Evolutionary conservation across 2,888 invertebrate species (phyloP), one percentile per base, ranked within the genome.

Genomic region (Ceraclea dissimilis): DNA sequence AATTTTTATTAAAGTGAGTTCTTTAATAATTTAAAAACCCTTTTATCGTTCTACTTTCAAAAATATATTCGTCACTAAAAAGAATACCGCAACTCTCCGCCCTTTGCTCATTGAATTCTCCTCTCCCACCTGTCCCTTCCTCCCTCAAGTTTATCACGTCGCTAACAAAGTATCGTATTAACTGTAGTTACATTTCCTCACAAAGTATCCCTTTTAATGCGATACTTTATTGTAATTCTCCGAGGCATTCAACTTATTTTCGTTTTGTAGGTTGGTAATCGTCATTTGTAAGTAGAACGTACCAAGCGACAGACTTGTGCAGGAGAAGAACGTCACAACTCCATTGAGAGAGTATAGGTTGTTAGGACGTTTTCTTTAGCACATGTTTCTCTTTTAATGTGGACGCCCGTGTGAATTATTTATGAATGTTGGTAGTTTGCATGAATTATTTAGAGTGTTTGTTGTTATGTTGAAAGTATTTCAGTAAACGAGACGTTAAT

Each of bases 191-290:
- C n/a, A 16, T 39, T 39, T 39, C 39, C 13, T 8, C 13, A 39
- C n/a, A 16, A 39, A 16, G 16, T 13, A 16, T 2, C 39, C 16
- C 5, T 5, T 2, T 39, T 8, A 39, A 39, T 39, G 4, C 16
- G 39, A 13, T 39, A 39, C 39, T 39, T 39, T 13, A 39, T 39
- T 39, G 16, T 16, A 39, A 39, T 16, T 39, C 39, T 8, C 39
- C 16, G n/a, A 39, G 39, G 39, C 39, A 39, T 39, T 39, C 39
- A n/a, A 39, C 39, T 39, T 39, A 39, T 39, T 39, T 39, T 39
- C 13, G 13, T 39, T 39, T 39, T 39, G 39, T 39, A 16, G 39
- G n/a, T 39, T 39, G 13, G 39, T 39, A 13, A 39, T 39, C 16
- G 5, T 13, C 16, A 16, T 39, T 16, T 39, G n/a, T 4, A 39